phyloP scores from a whole-genome alignment of 2,888 invertebrate genomes.

The Sialis fuliginosa region DNA sequence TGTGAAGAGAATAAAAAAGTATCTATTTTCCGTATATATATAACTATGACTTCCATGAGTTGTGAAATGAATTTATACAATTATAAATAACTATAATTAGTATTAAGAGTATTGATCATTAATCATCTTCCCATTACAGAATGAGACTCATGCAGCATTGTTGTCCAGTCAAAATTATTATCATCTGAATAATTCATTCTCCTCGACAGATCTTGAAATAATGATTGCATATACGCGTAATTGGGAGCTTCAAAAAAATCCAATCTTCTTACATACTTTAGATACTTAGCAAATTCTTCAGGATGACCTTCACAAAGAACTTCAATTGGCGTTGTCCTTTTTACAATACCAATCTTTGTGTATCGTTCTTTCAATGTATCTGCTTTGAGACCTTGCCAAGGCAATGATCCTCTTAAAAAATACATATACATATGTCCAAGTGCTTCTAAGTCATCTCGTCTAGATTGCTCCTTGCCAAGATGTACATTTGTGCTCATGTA shows the following conservation, averaged over 20 bases:
- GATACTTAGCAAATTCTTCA: conserved; percentile 95
- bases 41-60: too few relatives aligned
- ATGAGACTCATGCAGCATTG: too few relatives aligned
- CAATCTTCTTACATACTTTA: conserved; percentile 87
- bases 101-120: too few relatives aligned
- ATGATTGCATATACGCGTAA: conserved; percentile 92
- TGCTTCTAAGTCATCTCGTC: conserved; percentile 97
- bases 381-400: conserved; percentile 99
- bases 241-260: conserved; percentile 99
- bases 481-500: conserved; percentile 99
- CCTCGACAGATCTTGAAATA: conserved; percentile 85
- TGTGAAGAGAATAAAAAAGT: too few relatives aligned
- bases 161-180: conserved; percentile 86
- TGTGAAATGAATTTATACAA: too few relatives aligned
- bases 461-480: conserved; percentile 99
- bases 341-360: conserved; percentile 99
- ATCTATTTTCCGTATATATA: too few relatives aligned
- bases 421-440: conserved; percentile 99
- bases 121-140: too few relatives aligned
- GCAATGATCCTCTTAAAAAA: conserved; percentile 96
- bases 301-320: conserved; percentile 72
- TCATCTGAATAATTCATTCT: conserved; percentile 75
- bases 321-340: conserved; percentile 96
- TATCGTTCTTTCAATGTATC: conserved; percentile 98
- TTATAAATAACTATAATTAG: too few relatives aligned